Evolutionary conservation across 2,888 invertebrate species (phyloP).

Genomic region (Boloria selene): DNA sequence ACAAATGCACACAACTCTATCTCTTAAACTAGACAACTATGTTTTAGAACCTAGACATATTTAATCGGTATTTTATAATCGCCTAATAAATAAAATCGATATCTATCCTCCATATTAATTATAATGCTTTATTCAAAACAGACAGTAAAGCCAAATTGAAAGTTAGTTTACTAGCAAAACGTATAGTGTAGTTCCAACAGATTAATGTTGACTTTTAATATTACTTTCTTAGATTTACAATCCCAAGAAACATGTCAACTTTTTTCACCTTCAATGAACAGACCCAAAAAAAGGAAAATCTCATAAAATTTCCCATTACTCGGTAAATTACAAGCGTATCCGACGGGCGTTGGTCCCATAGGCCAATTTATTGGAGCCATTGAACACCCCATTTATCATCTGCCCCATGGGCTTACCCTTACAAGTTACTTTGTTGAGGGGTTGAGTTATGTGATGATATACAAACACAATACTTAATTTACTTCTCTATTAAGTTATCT

Average conservation of each 20-base stretch:
- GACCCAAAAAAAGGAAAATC: conserved; percentile 22
- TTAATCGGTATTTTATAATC: too few relatives aligned
- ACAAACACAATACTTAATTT: conserved; percentile 10
- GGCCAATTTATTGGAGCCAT: conserved; percentile 41
- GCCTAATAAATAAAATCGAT: too few relatives aligned
- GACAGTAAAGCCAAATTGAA: too few relatives aligned
- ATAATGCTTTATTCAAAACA: too few relatives aligned
- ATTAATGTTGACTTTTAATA: background rate
- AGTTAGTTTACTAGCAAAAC: too few relatives aligned
- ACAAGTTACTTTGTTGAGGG: conserved; percentile 13
- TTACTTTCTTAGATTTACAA: conserved; percentile 5
- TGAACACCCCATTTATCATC: conserved; percentile 33
- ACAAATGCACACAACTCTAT: too few relatives aligned
- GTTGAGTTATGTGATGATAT: background rate
- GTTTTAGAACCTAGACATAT: too few relatives aligned
- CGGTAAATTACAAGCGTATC: conserved; percentile 39
- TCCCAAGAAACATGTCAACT: conserved; percentile 7
- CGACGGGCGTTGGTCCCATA: conserved; percentile 39
- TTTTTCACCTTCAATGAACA: conserved; percentile 7
- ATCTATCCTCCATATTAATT: too few relatives aligned
- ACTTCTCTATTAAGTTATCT: background rate
- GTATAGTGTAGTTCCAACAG: background rate
- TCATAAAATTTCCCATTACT: conserved; percentile 41
- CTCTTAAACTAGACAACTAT: too few relatives aligned
- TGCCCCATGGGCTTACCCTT: conserved; percentile 20